Conservation (phyloP, 2,797 vertebrate genomes). For the Sebastes goodei region DNA sequence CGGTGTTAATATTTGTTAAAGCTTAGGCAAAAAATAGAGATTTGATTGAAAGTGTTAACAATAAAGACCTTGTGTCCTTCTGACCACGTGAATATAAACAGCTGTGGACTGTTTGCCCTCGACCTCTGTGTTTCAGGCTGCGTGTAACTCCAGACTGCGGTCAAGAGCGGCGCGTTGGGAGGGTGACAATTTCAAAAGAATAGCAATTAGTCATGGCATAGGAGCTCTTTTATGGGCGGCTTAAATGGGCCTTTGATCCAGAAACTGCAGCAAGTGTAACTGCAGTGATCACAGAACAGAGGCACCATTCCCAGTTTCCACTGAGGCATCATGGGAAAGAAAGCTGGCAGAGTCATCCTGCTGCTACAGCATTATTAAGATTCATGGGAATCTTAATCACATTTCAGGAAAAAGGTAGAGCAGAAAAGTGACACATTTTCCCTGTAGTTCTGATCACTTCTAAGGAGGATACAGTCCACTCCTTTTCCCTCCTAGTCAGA, state of each 20-base stretch:
- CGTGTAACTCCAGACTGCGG: conserved; percentile 38
- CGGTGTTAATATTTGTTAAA: too few relatives aligned
- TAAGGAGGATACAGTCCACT: background rate
- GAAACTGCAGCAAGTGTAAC: background rate
- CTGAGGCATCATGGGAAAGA: background rate
- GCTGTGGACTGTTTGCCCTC: conserved; percentile 22
- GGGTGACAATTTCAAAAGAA: conserved; percentile 36
- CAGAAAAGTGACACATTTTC: background rate
- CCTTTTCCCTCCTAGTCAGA: conserved; percentile 22
- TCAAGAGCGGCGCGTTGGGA: conserved; percentile 17
- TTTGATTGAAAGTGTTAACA: background rate
- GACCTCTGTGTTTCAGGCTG: conserved; percentile 22
- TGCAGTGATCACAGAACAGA: background rate
- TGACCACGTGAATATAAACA: conserved; percentile 12
- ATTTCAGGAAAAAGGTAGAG: background rate
- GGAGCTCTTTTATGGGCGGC: conserved; percentile 16
- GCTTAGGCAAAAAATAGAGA: background rate
- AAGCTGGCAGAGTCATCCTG: background rate
- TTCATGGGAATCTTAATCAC: background rate
- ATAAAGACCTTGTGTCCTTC: background rate
- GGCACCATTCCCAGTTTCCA: conserved; percentile 3
- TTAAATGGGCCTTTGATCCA: conserved; percentile 14
- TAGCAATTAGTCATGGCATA: conserved; percentile 33
- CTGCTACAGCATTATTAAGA: background rate
- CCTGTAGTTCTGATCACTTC: background rate